A percentile compares a stretch with the other conserved stretches of the same genome.
These are phyloP conservation scores for Fulica atra DNA, from an alignment of 2,113 vertebrate species.

Conservation along the genomic window DNA sequence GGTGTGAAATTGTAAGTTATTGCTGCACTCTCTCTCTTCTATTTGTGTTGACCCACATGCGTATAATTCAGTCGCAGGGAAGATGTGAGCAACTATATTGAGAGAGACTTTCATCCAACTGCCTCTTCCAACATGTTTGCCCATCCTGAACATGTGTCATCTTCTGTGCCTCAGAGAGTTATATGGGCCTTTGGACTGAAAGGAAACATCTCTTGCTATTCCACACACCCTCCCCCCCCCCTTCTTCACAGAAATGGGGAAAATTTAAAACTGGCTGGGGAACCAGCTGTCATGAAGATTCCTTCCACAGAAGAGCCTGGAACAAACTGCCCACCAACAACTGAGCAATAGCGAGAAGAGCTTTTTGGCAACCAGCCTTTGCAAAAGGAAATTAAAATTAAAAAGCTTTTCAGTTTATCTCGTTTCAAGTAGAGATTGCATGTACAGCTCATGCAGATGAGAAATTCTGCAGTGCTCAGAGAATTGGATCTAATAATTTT, in stretches of 20 bases:
- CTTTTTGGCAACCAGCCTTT: constrained; percentile 15
- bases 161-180: background rate
- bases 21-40: background rate
- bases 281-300: background rate
- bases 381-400: constrained; percentile 19
- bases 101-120: background rate
- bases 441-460: background rate
- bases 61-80: background rate
- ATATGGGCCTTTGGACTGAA: background rate
- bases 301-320: background rate
- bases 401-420: background rate
- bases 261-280: background rate
- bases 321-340: background rate
- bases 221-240: too few species aligned
- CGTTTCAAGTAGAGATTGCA: background rate
- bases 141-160: background rate
- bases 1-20: background rate
- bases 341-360: background rate
- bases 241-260: background rate
- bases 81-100: background rate
- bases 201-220: background rate
- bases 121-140: background rate
- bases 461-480: background rate
- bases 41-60: background rate
- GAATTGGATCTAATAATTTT: background rate